Evolutionary conservation across 1,140 invertebrate species (phyloP), one percentile per base, ranked within the genome.

Genomic region (Meteorus sp.): DNA sequence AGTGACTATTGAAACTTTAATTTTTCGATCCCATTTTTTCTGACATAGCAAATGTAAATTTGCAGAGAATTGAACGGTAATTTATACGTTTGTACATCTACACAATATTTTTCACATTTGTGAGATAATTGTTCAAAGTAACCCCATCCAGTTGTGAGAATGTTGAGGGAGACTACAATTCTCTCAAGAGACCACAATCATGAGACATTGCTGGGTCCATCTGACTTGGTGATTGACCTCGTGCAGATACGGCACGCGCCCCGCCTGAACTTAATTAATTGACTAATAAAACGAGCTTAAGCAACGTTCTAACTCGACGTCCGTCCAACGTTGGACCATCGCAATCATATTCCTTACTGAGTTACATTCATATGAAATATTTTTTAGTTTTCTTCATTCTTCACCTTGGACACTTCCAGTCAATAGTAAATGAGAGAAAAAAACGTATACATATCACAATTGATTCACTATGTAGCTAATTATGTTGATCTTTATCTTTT

Each of bases 251-350:
- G 50, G 50, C 70, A 71, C 64, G 66, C 61, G 64, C 41, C 41
- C 44, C 51, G 31, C 45, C 62, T 55, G 58, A 56, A 54, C 60
- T 73, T 65, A 57, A 67, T 74, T 72, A 72, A 75, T 71, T 63
- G 68, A 71, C 61, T 65, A 73, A 77, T 74, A 67, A 73, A 72
- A 64, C 66, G n/a, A n/a, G 59, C 53, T 58, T 41, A 23, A 63
- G 62, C 63, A 59, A 64, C 50, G 39, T 44, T 56, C 48, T 60
- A 61, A 56, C 60, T 50, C 53, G 20, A 15, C 54, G 37, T 44
- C 25, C 25, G 31, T 33, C 3, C 45, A 25, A 7, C n/a, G 52
- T 64, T 61, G 47, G 64, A 63, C 62, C 63, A 56, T 60, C 64
- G 35, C 29, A 37, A 29, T 31, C 15, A n/a, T n/a, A n/a, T n/a